Percentiles rank a stretch among this genome's conserved stretches.
These are phyloP conservation scores for Abscondita cerata DNA, from an alignment of 2,888 invertebrate genomes.

Conservation along the genomic window DNA sequence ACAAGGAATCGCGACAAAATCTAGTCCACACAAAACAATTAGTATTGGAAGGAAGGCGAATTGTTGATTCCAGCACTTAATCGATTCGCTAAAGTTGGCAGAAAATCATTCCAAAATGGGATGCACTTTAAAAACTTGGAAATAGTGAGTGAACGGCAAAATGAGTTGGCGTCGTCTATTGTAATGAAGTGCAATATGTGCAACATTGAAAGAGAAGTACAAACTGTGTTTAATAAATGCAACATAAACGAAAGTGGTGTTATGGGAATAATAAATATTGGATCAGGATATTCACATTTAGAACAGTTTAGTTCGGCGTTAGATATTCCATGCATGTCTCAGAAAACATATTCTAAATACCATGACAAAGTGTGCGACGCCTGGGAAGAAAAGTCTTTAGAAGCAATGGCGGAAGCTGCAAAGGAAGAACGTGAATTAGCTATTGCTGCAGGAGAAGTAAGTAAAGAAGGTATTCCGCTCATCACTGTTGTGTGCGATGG, in stretches of 20 bases:
- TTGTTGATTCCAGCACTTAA: slow-evolving; percentile 6
- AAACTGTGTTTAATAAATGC: background rate
- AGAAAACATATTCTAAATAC: background rate
- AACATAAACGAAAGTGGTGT: background rate
- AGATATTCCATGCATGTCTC: slow-evolving; percentile 9
- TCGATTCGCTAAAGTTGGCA: background rate
- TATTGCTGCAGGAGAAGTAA: background rate
- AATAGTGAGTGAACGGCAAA: background rate
- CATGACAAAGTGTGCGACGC: slow-evolving; percentile 11
- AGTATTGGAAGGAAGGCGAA: slow-evolving; percentile 9
- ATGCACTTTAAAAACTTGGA: slow-evolving; percentile 5
- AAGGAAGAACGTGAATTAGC: slow-evolving; percentile 8
- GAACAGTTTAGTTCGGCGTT: slow-evolving; percentile 3
- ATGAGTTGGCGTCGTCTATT: slow-evolving; percentile 2
- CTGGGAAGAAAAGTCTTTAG: slow-evolving; percentile 6
- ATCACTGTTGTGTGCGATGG: slow-evolving; percentile 15
- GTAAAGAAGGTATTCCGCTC: background rate
- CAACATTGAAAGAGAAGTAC: background rate
- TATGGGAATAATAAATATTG: slow-evolving; percentile 3
- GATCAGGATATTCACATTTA: slow-evolving; percentile 11
- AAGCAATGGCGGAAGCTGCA: slow-evolving; percentile 2
- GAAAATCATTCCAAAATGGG: slow-evolving; percentile 2
- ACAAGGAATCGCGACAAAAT: background rate
- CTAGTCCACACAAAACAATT: background rate
- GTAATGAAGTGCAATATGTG: slow-evolving; percentile 5